Percentiles rank a stretch among this genome's conserved stretches.
These are phyloP conservation scores for Melanostigma gelatinosum DNA, from an alignment of 2,113 vertebrate species.

Conservation along the genomic window DNA sequence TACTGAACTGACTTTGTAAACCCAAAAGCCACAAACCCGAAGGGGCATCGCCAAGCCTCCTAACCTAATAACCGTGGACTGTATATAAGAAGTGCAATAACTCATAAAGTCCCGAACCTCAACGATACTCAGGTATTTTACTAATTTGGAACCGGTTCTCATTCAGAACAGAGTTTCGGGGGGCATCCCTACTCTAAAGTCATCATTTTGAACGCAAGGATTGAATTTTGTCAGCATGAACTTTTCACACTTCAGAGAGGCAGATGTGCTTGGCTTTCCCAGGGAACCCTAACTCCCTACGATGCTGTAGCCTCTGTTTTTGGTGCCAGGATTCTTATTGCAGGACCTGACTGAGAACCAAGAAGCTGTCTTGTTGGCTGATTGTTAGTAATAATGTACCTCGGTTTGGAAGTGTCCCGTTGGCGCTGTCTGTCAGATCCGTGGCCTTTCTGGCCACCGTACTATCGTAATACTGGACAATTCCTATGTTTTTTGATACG, in stretches of 20 bases:
- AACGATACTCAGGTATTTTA: not conserved
- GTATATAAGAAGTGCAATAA: no score
- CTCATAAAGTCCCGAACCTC: no score
- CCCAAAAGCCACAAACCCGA: no score
- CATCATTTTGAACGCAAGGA: not conserved
- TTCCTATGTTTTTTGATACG: conserved; percentile 27
- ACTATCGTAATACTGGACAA: not conserved
- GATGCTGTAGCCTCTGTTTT: conserved; percentile 28
- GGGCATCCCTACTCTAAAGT: not conserved
- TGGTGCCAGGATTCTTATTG: conserved; percentile 37
- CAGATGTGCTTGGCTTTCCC: conserved; percentile 9
- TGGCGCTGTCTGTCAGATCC: conserved; percentile 8
- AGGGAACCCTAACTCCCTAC: conserved; percentile 30
- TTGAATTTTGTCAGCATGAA: not conserved
- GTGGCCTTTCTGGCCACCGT: not conserved
- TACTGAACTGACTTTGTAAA: not conserved
- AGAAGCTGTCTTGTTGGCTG: conserved; percentile 37
- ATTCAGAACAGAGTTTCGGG: not conserved
- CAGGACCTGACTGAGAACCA: conserved; percentile 55
- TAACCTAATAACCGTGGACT: no score
- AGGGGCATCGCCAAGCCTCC: no score
- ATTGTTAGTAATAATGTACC: conserved; percentile 5
- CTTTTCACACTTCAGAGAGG: not conserved
- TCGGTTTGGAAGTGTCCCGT: conserved; percentile 17
- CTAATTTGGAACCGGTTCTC: not conserved